A percentile compares a stretch with the other conserved stretches of the same genome.
phyloP scores from a whole-genome alignment of 2,113 vertebrate species.

The Tragelaphus buxtoni region DNA sequence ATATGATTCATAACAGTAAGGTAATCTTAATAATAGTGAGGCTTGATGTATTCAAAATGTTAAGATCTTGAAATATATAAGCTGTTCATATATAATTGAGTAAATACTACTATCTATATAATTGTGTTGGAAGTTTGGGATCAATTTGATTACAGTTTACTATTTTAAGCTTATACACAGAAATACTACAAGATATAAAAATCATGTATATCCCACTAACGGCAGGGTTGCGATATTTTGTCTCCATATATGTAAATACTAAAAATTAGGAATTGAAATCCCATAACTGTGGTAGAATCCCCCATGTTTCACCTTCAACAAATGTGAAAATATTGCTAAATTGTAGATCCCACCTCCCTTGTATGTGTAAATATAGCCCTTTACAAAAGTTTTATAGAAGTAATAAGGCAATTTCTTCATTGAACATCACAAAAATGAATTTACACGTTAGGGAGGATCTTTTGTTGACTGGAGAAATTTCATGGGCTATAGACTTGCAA shows the following conservation, averaged over 20 bases:
- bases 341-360: background rate
- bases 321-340: background rate
- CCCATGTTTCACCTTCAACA: background rate
- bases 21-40: background rate
- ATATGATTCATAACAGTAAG: background rate
- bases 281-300: background rate
- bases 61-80: background rate
- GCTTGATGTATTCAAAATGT: background rate
- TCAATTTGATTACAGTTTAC: background rate
- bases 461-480: conserved; percentile 55
- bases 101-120: background rate
- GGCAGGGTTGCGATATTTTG: background rate
- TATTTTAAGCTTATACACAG: background rate
- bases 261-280: background rate
- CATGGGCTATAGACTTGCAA: conserved; percentile 1
- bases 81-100: background rate
- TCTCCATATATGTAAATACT: background rate
- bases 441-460: background rate
- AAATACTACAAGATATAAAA: background rate
- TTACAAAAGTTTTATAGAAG: conserved; percentile 20
- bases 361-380: background rate
- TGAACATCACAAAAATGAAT: conserved; percentile 17
- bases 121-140: background rate
- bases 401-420: background rate
- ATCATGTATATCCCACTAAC: background rate